Evolutionary conservation across 2,888 invertebrate genomes (phyloP).

Genomic region (Achlya flavicornis): DNA sequence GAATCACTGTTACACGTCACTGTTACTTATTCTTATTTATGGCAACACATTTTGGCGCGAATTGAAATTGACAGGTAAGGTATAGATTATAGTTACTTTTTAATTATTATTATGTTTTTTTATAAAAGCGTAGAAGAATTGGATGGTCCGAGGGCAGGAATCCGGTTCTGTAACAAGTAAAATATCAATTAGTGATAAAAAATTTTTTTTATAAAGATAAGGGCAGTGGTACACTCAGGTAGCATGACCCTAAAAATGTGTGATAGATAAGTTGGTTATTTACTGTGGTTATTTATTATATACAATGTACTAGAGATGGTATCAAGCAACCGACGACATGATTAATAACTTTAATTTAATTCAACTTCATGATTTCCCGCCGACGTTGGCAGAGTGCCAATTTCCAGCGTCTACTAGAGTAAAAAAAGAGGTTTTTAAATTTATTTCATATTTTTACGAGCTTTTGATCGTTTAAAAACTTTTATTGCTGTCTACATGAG

Average conservation of each 20-base stretch:
- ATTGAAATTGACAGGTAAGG: constrained; percentile 24
- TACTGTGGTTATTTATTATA: no score
- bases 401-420: constrained; percentile 9
- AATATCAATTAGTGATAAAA: constrained; percentile 16
- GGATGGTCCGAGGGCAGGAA: constrained; percentile 56
- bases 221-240: no score
- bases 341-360: constrained; percentile 29
- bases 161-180: constrained; percentile 54
- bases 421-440: not conserved
- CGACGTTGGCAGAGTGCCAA: constrained; percentile 30
- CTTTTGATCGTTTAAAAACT: not conserved
- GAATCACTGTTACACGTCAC: constrained; percentile 7
- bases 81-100: constrained; percentile 7
- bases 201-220: no score
- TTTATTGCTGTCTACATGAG: not conserved
- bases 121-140: constrained; percentile 24
- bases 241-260: no score
- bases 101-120: not conserved
- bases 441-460: constrained; percentile 3
- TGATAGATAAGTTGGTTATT: no score
- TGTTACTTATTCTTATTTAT: constrained; percentile 17
- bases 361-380: constrained; percentile 22
- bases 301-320: constrained; percentile 15
- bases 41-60: constrained; percentile 27
- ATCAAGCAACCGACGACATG: constrained; percentile 17